Evolutionary conservation across 2,888 invertebrate genomes (phyloP).

Genomic region (Cephalotes varians): DNA sequence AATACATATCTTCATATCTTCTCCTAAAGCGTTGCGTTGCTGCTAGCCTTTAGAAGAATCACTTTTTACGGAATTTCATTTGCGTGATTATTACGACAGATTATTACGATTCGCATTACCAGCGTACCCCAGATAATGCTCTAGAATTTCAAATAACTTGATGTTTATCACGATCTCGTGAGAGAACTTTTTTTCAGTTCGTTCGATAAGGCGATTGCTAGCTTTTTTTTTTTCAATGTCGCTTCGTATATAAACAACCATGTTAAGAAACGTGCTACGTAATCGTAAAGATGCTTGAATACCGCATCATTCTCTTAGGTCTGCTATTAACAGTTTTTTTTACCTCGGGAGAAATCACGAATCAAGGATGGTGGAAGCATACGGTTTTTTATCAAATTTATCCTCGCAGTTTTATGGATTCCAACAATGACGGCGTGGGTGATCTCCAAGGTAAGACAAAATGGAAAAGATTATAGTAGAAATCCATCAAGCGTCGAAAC

Average conservation of each 20-base stretch:
- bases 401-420: constrained; percentile 80
- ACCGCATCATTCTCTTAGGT: constrained; percentile 44
- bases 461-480: constrained; percentile 92
- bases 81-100: neutral
- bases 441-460: constrained; percentile 83
- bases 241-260: constrained; percentile 58
- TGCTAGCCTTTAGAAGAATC: neutral
- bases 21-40: neutral
- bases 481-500: constrained; percentile 89
- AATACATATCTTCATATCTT: neutral
- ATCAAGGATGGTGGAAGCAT: constrained; percentile 82
- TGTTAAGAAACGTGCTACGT: constrained; percentile 6
- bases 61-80: constrained; percentile 9
- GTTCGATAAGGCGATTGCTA: constrained; percentile 61
- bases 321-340: constrained; percentile 61
- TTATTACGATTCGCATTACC: neutral
- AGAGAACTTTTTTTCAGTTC: constrained; percentile 27
- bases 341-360: constrained; percentile 71
- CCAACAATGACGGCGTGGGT: constrained; percentile 78
- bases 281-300: constrained; percentile 51
- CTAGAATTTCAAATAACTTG: neutral
- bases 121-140: neutral
- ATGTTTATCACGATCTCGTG: constrained; percentile 25
- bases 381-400: constrained; percentile 83
- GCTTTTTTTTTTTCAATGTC: constrained; percentile 36